These are phyloP conservation scores for Sebastes oblongus DNA, from an alignment of 2,797 vertebrate genomes.

Conservation along the genomic window DNA sequence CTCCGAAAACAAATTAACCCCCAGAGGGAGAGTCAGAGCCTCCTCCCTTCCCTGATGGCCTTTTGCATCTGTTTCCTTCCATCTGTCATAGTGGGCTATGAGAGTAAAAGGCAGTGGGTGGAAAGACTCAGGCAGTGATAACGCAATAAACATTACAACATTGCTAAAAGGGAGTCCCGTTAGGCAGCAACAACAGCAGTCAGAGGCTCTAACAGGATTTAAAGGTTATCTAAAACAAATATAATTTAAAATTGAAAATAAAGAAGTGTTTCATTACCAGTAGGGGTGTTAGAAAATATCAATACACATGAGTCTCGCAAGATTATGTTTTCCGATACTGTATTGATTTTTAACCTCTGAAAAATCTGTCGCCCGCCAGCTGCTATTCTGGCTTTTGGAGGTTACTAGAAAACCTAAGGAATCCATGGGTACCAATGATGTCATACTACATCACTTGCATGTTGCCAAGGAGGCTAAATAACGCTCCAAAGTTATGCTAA, in stretches of 20 bases:
- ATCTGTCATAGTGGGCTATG: constrained; percentile 15
- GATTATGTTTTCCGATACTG: no score
- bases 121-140: neutral
- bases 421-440: no score
- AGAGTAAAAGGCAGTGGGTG: constrained; percentile 10
- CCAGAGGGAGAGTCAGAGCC: constrained; percentile 6
- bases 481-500: no score
- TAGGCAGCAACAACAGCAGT: neutral
- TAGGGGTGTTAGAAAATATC: neutral
- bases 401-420: no score
- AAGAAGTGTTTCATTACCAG: neutral
- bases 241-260: neutral
- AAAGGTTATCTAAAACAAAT: neutral
- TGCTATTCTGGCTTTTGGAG: no score
- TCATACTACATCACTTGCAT: no score
- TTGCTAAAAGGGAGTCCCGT: neutral
- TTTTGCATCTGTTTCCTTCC: constrained; percentile 40
- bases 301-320: no score
- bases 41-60: neutral
- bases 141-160: neutral
- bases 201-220: neutral
- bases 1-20: constrained; percentile 45
- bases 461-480: no score
- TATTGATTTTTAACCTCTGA: no score
- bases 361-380: no score